Evolutionary conservation across 2,113 vertebrate genomes (phyloP).

Genomic region (Numida meleagris): DNA sequence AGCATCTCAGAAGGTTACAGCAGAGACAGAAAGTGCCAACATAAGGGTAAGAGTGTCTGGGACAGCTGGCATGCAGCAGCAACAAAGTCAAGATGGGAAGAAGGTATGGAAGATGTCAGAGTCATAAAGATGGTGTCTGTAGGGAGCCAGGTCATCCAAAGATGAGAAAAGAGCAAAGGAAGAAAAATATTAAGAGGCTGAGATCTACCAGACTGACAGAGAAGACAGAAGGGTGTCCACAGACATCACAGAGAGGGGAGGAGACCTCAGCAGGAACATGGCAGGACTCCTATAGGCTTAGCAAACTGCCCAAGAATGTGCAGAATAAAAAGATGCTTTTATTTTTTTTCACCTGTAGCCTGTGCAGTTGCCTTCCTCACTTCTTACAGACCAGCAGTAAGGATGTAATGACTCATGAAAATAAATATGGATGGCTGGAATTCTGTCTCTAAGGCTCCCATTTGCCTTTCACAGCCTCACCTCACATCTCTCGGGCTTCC

Average conservation of each 20-base stretch:
- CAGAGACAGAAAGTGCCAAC: not conserved
- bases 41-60: rapidly evolving
- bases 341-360: not conserved
- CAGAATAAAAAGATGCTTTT: not conserved
- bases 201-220: not conserved
- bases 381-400: not conserved
- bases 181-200: not conserved
- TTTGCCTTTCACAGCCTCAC: not conserved
- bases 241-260: not conserved
- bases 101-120: not conserved
- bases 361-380: not conserved
- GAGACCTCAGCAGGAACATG: not conserved
- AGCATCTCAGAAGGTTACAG: not conserved
- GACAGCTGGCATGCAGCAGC: not conserved
- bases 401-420: not conserved
- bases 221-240: not conserved
- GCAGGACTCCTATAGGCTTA: not conserved
- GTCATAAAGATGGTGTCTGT: not conserved
- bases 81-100: not conserved
- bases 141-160: not conserved
- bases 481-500: rapidly evolving
- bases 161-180: not conserved
- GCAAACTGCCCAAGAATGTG: not conserved
- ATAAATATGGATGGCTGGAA: too few relatives aligned
- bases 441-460: not conserved